Evolutionary conservation across 2,888 invertebrate genomes (phyloP), one percentile per base, ranked within the genome.

Genomic region (Hoplodrina ambigua): DNA sequence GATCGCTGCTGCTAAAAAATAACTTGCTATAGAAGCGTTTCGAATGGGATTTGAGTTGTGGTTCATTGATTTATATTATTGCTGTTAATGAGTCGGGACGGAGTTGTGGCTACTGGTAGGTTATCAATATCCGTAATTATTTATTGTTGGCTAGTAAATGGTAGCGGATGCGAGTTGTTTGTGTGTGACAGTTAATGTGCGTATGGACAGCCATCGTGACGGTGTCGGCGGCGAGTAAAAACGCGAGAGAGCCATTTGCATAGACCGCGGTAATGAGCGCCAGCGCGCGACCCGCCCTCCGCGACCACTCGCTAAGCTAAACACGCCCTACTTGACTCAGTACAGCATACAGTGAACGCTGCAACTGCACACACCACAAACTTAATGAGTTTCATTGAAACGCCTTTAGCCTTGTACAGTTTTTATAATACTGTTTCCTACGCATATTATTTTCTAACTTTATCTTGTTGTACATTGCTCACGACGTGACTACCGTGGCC

Each of bases 111-210:
- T 87, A 86, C 89, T 83, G 85, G 89, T 88, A 87, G 87, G 90
- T 90, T 93, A 93, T 92, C 93, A 90, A 93, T 93, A 92, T 92
- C 89, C 84, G 91, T 94, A 94, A 94, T 95, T 94, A 95, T 95
- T 94, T 92, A 93, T 93, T 94, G 93, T 94, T 92, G 90, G 89
- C 72, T 82, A 85, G 90, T 86, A 88, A 91, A 90, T 92, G 90
- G 90, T 91, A 90, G 92, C 95, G 95, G 95, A 95, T 94, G 93
- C 88, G 87, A 93, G 95, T 91, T 88, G 92, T 94, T 95, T 93
- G 94, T 90, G 92, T 93, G 94, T 90, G 92, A 93, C 93, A 91
- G 90, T 91, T 92, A 94, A 94, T 94, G 91, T 92, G 91, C 88
- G 89, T 89, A 90, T 83, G 87, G 91, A 92, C 92, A 92, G 91